A percentile compares a stretch with the other conserved stretches of the same genome.
Evolutionary conservation across 1,140 invertebrate genomes (phyloP).

Genomic region (Lerema accius): DNA sequence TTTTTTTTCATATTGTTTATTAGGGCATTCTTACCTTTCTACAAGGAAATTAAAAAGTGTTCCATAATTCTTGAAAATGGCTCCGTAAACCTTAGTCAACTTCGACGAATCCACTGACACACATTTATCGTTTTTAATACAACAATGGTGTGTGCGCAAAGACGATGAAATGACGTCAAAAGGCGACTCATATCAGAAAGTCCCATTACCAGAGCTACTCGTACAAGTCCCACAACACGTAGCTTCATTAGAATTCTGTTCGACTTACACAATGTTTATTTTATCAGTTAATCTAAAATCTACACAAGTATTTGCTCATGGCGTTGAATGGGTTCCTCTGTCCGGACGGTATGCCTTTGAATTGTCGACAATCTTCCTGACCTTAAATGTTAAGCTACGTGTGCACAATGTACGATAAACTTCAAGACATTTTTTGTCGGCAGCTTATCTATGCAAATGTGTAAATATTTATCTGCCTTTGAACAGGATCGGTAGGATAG

Average conservation of each 20-base stretch:
- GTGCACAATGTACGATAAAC: neutral
- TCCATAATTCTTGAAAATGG: neutral
- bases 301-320: conserved; percentile 13
- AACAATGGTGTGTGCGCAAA: neutral
- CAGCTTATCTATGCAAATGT: conserved; percentile 16
- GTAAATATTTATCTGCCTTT: conserved; percentile 14
- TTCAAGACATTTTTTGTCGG: conserved; percentile 2
- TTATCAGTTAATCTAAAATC: conserved; percentile 11
- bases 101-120: conserved; percentile 2
- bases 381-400: conserved; percentile 10
- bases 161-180: neutral
- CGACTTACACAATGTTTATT: conserved; percentile 7
- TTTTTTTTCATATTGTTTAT: too few relatives aligned
- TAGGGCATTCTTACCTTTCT: too few relatives aligned
- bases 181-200: neutral
- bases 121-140: neutral
- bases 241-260: conserved; percentile 5
- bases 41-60: neutral
- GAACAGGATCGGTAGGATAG: neutral
- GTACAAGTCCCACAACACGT: neutral
- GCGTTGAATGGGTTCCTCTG: conserved; percentile 13
- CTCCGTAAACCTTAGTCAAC: neutral
- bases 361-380: conserved; percentile 3
- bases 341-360: conserved; percentile 18
- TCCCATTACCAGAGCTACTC: neutral